Evolutionary conservation across 1,140 invertebrate genomes (phyloP), one percentile per base, ranked within the genome.

Genomic region (Plodia interpunctella): DNA sequence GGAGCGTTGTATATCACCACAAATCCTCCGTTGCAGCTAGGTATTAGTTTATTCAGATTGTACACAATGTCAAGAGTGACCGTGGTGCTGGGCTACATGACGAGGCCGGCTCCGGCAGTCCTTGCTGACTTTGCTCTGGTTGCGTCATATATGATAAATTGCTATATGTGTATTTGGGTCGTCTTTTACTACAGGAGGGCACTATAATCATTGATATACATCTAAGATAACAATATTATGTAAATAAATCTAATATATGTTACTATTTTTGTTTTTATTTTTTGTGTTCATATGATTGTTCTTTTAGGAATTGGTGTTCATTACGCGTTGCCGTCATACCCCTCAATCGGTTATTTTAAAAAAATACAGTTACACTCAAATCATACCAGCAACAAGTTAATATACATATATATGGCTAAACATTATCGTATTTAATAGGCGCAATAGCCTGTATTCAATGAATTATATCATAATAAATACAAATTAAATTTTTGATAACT

Each of bases 1-100:
- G 72, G 68, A 6, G 74, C 70, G 0, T 35, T 80, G n/a, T 79
- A 78, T 49, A 56, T 83, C 5, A 79, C 76, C 1, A 83, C 73
- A 1, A 52, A 60, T 4, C 80, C 80, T 5, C 60, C 63, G 0
- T 13, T 63, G 2, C 25, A 66, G n/a, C 30, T 73, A 2, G 80
- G 70, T 0, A 62, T 74, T 8, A 70, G 60, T 32, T 52, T 80
- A 8, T 74, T 79, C 28, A 62, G 78, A 19, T 51, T 71, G 25
- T 75, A 72, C 38, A 80, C 71, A 4, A 19, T 74, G 5, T 54
- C 72, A 4, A 69, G 80, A 51, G 44, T 77, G 53, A 35, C 72
- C 10, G 57, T 76, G 4, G 49, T 76, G 8, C 59, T 80, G 5
- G 74, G 74, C 5, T 80, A 80, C 35, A 70, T 62, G 0, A 63